Conservation (phyloP, 2,113 vertebrate genomes). For the Aptenodytes forsteri region DNA sequence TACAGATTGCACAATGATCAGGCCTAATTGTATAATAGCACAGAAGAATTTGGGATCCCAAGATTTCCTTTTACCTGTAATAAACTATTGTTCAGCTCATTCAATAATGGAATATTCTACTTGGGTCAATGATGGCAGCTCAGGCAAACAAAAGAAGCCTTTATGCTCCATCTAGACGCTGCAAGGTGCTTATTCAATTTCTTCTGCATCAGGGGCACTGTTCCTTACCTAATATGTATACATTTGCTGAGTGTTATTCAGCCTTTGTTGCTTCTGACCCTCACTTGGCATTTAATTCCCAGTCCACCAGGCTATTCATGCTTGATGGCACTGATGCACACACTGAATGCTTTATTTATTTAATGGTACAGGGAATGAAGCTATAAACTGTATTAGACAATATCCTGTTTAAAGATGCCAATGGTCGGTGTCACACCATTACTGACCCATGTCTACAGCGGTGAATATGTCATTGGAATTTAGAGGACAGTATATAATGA, state of each 20-base stretch:
- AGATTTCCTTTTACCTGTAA: conserved; percentile 74
- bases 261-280: conserved; percentile 83
- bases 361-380: conserved; percentile 64
- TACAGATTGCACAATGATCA: not conserved
- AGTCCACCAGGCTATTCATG: conserved; percentile 80
- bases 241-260: conserved; percentile 84
- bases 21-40: conserved; percentile 24
- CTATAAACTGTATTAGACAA: conserved; percentile 65
- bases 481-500: not conserved
- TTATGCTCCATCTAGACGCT: conserved; percentile 75
- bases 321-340: conserved; percentile 79
- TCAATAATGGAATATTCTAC: conserved; percentile 77
- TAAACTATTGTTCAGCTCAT: conserved; percentile 75
- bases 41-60: conserved; percentile 46
- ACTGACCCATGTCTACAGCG: not conserved
- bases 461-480: conserved; percentile 22
- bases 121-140: conserved; percentile 72
- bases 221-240: conserved; percentile 80
- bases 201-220: conserved; percentile 71
- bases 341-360: conserved; percentile 78
- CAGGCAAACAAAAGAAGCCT: conserved; percentile 77
- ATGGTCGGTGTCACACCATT: conserved; percentile 29
- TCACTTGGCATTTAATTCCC: conserved; percentile 86
- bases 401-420: conserved; percentile 61
- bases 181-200: conserved; percentile 77